Conservation (phyloP, 2,888 invertebrate species). For the Loripinus fragilis region DNA sequence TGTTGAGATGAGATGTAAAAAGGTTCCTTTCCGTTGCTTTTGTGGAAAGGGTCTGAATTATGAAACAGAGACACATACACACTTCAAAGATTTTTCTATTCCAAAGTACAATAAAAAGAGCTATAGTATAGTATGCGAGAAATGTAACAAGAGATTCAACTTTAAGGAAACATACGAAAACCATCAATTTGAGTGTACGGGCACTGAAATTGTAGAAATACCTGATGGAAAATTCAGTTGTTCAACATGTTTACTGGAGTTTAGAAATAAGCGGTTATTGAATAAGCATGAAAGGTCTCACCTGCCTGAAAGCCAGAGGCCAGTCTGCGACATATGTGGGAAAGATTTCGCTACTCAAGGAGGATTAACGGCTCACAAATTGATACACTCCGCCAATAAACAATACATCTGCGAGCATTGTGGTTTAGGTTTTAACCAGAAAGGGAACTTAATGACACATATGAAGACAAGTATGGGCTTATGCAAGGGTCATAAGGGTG, state of each 20-base stretch:
- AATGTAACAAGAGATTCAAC: not conserved
- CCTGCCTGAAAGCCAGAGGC: not conserved
- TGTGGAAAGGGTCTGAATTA: not conserved
- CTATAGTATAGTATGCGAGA: not conserved
- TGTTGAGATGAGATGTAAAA: not conserved
- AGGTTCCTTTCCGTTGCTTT: not conserved
- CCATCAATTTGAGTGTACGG: not conserved
- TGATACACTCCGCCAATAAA: not conserved
- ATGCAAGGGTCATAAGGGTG: not conserved
- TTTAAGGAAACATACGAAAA: not conserved
- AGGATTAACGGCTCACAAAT: not conserved
- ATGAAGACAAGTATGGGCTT: not conserved
- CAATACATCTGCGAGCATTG: not conserved
- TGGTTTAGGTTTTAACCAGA: not conserved
- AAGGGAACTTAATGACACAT: not conserved
- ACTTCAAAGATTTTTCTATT: not conserved
- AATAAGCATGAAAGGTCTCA: constrained; percentile 5
- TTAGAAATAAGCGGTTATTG: not conserved
- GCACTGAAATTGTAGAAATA: not conserved
- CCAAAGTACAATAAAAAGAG: not conserved
- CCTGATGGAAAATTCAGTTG: not conserved
- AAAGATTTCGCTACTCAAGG: not conserved
- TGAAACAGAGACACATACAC: not conserved
- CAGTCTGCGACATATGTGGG: not conserved
- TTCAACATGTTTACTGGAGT: not conserved